A percentile compares a stretch with the other conserved stretches of the same genome.
These are phyloP conservation scores for Pristis pectinata DNA, from an alignment of 2,797 vertebrate species.

Conservation along the genomic window DNA sequence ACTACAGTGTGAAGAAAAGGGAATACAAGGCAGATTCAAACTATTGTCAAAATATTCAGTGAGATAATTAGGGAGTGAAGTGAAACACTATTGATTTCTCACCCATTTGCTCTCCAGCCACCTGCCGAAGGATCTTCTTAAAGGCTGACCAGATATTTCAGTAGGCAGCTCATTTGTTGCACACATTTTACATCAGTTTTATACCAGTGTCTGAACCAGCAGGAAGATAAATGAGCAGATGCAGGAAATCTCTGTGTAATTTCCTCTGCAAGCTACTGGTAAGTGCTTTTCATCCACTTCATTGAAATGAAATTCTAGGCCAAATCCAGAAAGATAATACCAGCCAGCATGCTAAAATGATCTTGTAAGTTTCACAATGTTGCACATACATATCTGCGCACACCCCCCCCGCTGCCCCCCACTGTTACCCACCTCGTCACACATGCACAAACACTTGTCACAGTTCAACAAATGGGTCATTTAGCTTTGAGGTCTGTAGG, in stretches of 20 bases:
- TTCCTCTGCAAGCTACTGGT: not conserved
- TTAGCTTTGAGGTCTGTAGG: not conserved
- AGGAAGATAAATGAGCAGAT: not conserved
- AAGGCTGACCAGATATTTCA: not conserved
- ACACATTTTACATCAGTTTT: not conserved
- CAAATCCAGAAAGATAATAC: not conserved
- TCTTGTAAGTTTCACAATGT: slow-evolving; percentile 6
- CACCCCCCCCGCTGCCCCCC: too few species aligned
- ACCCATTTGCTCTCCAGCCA: not conserved
- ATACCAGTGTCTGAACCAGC: not conserved
- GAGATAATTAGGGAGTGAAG: not conserved
- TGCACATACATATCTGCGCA: too few species aligned
- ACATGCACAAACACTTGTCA: not conserved
- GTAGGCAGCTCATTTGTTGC: not conserved
- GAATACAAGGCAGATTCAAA: not conserved
- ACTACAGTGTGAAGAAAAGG: not conserved
- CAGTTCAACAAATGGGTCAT: not conserved
- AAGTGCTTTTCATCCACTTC: not conserved
- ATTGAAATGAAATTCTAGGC: not conserved
- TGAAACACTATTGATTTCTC: not conserved
- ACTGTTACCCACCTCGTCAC: not conserved
- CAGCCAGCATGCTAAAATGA: not conserved
- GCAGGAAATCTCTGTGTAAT: not conserved
- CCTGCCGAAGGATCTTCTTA: not conserved
- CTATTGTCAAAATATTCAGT: not conserved